Percentiles rank a stretch among this genome's conserved stretches.
Conservation (phyloP, 64 coral and sea anemone genomes). For the Anthopleura sola region DNA sequence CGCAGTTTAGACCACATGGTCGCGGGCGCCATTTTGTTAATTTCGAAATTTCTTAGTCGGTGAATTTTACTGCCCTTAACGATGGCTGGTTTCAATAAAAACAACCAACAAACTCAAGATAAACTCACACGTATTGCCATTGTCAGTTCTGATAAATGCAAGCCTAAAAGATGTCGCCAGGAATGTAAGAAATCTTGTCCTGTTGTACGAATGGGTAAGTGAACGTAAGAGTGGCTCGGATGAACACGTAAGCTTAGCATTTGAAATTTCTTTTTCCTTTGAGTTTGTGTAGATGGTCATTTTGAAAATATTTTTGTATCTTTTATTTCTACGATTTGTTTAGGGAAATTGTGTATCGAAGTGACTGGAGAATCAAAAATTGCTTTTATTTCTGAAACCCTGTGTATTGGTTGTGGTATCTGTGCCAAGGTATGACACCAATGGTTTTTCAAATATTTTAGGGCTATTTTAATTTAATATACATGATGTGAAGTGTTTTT, state of each 20-base stretch:
- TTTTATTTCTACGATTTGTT: conserved; percentile 6
- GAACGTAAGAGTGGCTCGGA: too few relatives aligned
- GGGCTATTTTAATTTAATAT: not conserved
- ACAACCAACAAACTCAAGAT: conserved; percentile 72
- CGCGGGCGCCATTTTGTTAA: conserved; percentile 21
- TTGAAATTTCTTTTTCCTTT: not conserved
- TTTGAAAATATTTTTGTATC: not conserved
- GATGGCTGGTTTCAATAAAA: conserved; percentile 6
- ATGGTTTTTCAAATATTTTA: not conserved
- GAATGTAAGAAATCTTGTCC: conserved; percentile 98
- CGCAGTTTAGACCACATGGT: conserved; percentile 24
- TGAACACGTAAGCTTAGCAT: conserved; percentile 38
- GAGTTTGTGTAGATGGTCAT: not conserved
- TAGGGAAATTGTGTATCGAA: conserved; percentile 99
- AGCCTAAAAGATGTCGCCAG: conserved; percentile 85
- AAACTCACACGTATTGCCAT: conserved; percentile 99
- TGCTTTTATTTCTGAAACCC: conserved; percentile 76
- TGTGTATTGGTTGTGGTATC: conserved; percentile 99
- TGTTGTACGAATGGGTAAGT: conserved; percentile 92
- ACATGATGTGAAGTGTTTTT: not conserved
- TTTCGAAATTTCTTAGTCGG: conserved; percentile 27
- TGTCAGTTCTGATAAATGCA: conserved; percentile 89
- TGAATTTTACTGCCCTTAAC: conserved; percentile 6
- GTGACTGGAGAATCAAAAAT: conserved; percentile 60
- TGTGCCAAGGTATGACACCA: conserved; percentile 83